These are phyloP conservation scores for Axis porcinus DNA, from an alignment of 2,113 vertebrate genomes.

Conservation along the genomic window DNA sequence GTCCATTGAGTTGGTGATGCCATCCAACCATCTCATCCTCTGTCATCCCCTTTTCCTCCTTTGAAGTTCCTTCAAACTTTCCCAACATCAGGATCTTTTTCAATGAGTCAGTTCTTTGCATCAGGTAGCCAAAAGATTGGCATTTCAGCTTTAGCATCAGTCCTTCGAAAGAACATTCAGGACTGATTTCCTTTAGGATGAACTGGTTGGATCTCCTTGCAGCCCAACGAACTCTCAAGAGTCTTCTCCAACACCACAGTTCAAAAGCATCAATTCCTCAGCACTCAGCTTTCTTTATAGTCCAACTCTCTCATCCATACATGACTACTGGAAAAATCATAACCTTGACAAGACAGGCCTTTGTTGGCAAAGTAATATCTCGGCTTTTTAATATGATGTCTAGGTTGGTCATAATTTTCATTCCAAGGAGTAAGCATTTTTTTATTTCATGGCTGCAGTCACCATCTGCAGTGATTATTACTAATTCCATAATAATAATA, in stretches of 20 bases:
- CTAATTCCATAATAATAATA: neutral
- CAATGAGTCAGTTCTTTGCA: neutral
- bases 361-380: neutral
- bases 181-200: neutral
- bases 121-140: neutral
- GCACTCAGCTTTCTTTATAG: neutral
- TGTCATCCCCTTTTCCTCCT: fast-evolving
- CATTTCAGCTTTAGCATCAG: neutral
- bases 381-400: neutral
- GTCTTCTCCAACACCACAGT: neutral
- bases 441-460: neutral
- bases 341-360: neutral
- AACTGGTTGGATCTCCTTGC: neutral
- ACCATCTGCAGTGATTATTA: neutral
- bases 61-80: neutral
- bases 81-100: neutral
- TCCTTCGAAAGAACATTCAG: neutral
- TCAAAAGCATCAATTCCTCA: neutral
- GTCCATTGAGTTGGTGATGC: neutral
- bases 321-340: neutral
- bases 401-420: neutral
- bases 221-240: neutral
- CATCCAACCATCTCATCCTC: neutral
- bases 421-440: neutral
- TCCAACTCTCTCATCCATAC: neutral